These are phyloP conservation scores for Hesperophylax magnus DNA, from an alignment of 1,140 invertebrate genomes.

Conservation along the genomic window DNA sequence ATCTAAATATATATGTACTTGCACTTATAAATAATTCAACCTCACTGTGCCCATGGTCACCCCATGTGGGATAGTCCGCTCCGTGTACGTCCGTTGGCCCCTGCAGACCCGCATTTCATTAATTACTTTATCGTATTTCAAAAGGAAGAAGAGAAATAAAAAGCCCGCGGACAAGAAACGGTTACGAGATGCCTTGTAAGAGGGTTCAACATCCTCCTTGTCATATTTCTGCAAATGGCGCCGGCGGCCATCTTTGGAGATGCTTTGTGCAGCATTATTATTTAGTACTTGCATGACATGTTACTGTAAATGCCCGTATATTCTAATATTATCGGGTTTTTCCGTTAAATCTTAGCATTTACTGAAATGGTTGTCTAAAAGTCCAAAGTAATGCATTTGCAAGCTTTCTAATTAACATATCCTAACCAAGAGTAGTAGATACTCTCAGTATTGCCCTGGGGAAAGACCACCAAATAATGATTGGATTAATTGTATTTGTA, in stretches of 20 bases:
- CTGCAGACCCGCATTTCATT: slow-evolving; percentile 11
- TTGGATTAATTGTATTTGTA: too few species aligned
- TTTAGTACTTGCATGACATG: neutral
- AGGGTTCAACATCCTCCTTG: slow-evolving; percentile 7
- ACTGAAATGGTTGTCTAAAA: too few species aligned
- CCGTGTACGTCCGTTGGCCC: neutral
- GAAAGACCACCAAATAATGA: too few species aligned
- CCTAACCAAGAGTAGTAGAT: too few species aligned
- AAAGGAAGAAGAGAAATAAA: slow-evolving; percentile 13
- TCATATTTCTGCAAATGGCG: slow-evolving; percentile 18
- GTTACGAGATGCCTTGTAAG: slow-evolving; percentile 1
- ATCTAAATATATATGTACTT: too few species aligned
- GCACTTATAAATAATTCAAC: neutral
- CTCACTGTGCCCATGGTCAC: neutral
- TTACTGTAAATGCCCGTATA: neutral
- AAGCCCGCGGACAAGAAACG: neutral
- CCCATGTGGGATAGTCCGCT: neutral
- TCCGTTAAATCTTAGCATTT: neutral
- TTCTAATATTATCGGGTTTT: neutral
- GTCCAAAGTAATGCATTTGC: too few species aligned
- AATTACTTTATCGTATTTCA: slow-evolving; percentile 12
- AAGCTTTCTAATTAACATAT: too few species aligned
- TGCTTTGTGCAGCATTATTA: slow-evolving; percentile 3
- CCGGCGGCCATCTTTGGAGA: neutral
- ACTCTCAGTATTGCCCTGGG: too few species aligned